A percentile compares a stretch with the other conserved stretches of the same genome.
phyloP scores from a whole-genome alignment of 2,888 invertebrate genomes.

The Nemurella pictetii region DNA sequence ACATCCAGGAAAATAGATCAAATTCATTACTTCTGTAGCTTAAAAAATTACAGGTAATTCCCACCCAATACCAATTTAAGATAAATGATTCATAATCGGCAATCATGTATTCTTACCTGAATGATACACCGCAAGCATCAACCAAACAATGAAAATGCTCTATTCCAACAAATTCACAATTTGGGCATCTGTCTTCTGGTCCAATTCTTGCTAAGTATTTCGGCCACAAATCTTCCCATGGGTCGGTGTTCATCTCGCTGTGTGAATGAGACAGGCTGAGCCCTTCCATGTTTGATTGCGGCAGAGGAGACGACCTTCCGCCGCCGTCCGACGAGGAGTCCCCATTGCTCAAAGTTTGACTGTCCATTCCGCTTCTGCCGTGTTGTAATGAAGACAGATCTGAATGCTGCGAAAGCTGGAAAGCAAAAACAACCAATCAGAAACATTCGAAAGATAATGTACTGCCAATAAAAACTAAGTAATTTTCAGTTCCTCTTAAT shows the following conservation, averaged over 20 bases:
- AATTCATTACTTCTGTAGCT: background rate
- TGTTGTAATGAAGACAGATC: slow-evolving; percentile 39
- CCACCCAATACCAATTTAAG: background rate
- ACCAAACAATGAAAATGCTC: slow-evolving; percentile 88
- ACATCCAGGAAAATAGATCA: background rate
- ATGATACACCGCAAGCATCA: slow-evolving; percentile 73
- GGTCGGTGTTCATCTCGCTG: slow-evolving; percentile 23
- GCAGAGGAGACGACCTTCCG: background rate
- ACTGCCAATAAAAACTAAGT: background rate
- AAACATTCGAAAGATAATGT: background rate
- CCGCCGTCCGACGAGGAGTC: slow-evolving; percentile 27
- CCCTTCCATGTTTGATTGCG: slow-evolving; percentile 30
- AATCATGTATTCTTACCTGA: slow-evolving; percentile 57
- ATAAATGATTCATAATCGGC: background rate
- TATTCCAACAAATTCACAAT: slow-evolving; percentile 67
- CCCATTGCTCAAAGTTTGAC: slow-evolving; percentile 44
- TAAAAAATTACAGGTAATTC: background rate
- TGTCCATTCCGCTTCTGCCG: slow-evolving; percentile 37
- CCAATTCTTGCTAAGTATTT: slow-evolving; percentile 58
- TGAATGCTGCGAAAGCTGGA: slow-evolving; percentile 38
- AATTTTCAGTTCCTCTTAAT: background rate
- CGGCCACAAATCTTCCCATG: slow-evolving; percentile 60
- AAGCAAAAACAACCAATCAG: background rate
- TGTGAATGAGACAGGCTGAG: slow-evolving; percentile 23
- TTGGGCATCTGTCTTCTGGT: slow-evolving; percentile 51